Conservation (phyloP, 2,888 invertebrate species). For the Melipona beecheii region DNA sequence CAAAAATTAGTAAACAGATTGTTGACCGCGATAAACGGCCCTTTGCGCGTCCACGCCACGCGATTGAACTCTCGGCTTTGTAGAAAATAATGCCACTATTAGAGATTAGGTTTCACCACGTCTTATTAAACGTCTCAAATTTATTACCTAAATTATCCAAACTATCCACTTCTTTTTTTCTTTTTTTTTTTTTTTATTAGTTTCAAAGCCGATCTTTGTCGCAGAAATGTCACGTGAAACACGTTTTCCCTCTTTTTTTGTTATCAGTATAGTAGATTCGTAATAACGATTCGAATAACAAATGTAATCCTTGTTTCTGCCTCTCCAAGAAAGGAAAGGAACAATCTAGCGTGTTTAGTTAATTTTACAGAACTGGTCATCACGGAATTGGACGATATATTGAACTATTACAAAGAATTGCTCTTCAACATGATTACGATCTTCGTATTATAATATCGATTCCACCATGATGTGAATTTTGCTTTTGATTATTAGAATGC, state of each 20-base stretch:
- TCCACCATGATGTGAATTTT: no score
- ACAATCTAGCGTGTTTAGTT: no score
- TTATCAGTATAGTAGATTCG: not conserved
- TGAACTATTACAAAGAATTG: no score
- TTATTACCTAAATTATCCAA: no score
- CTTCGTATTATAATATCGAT: no score
- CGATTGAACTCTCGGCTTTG: not conserved
- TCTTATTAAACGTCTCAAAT: not conserved
- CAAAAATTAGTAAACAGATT: slow-evolving; percentile 35
- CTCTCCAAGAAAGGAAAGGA: not conserved
- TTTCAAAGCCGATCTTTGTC: not conserved
- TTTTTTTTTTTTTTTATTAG: not conserved
- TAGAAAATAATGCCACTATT: not conserved
- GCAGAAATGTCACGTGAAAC: not conserved
- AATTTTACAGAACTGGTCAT: no score
- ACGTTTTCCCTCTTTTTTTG: not conserved
- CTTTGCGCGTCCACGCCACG: not conserved
- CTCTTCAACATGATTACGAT: no score
- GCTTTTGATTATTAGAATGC: no score
- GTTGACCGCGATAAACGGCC: slow-evolving; percentile 8
- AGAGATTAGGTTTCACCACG: not conserved
- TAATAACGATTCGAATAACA: not conserved
- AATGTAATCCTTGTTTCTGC: not conserved
- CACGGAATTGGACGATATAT: no score
- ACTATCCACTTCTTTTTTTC: no score